phyloP scores from a whole-genome alignment of 92 coral and sea anemone genomes.

The Palythoa caribaeorum region DNA sequence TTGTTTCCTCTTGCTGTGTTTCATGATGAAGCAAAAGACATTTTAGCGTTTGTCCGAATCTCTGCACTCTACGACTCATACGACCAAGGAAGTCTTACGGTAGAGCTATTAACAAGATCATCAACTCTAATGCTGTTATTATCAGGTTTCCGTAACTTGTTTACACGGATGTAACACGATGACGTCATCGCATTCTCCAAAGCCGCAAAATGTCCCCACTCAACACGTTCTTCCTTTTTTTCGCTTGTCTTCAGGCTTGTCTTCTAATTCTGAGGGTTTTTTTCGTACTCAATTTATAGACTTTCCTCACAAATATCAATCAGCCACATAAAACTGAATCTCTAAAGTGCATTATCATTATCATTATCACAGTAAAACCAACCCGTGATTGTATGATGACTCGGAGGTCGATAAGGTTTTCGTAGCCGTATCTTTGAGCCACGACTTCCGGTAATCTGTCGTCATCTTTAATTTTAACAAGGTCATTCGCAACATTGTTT shows the following conservation, averaged over 20 bases:
- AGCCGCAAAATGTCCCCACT: background rate
- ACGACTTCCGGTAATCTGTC: background rate
- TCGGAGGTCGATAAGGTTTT: background rate
- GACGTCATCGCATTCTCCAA: background rate
- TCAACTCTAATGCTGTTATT: background rate
- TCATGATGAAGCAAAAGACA: background rate
- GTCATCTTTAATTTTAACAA: background rate
- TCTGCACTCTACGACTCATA: background rate
- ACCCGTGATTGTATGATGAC: background rate
- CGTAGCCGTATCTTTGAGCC: background rate
- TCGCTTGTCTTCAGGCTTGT: no score
- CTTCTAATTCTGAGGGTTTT: no score
- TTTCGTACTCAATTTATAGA: no score
- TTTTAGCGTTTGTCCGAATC: background rate
- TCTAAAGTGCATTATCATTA: background rate
- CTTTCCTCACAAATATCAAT: no score
- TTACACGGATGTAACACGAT: background rate
- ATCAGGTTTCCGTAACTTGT: background rate
- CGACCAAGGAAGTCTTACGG: background rate
- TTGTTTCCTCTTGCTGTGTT: background rate
- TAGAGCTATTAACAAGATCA: background rate
- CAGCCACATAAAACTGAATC: no score
- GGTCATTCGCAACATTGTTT: background rate
- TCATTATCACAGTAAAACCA: background rate
- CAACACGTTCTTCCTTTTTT: background rate